phyloP scores from a whole-genome alignment of 2,797 vertebrate species.

The Numenius phaeopus region DNA sequence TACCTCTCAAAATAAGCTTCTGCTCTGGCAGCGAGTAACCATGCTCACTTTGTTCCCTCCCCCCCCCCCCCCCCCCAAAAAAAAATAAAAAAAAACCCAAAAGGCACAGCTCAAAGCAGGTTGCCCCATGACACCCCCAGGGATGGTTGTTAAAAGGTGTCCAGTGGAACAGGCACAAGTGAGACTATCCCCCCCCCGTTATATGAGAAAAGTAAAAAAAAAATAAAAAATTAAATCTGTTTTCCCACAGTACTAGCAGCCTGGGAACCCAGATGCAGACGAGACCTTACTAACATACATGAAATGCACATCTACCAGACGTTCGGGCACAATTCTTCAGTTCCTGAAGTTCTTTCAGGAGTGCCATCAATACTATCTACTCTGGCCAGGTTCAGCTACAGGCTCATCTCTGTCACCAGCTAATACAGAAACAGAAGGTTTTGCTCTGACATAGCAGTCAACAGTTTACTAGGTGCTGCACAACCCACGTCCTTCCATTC shows the following conservation, averaged over 20 bases:
- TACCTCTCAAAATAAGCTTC: neutral
- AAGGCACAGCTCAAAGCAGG: neutral
- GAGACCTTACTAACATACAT: accelerated
- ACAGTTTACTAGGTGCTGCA: neutral
- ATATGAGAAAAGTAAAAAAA: accelerated
- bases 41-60: accelerated
- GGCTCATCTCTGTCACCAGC: neutral
- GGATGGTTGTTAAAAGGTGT: neutral
- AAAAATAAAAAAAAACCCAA: neutral
- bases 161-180: neutral
- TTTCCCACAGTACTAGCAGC: neutral
- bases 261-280: neutral
- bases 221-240: neutral
- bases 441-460: neutral
- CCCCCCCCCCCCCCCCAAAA: too few relatives aligned
- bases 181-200: neutral
- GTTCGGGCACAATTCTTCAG: neutral
- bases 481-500: neutral
- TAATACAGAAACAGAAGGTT: neutral
- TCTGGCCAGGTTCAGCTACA: neutral
- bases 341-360: neutral
- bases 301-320: neutral
- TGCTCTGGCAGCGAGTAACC: neutral
- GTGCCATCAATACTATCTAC: neutral
- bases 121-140: neutral